Evolutionary conservation across 2,888 invertebrate species (phyloP).

Genomic region (Amblyjoppa proteus): DNA sequence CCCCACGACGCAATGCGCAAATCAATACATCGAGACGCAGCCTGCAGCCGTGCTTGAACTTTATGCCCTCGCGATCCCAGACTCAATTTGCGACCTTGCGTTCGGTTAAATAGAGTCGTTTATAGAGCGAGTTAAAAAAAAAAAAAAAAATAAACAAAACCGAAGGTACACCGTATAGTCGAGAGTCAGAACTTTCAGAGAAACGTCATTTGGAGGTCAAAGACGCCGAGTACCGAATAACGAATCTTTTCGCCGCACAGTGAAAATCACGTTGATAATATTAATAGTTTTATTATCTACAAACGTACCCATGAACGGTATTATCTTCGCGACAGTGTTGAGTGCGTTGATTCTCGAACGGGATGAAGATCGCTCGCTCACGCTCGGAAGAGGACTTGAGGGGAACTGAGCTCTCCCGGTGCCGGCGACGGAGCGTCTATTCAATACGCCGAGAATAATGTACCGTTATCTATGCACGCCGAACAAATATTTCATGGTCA

Average conservation of each 20-base stretch:
- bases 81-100: not conserved
- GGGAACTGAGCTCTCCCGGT: conserved; percentile 23
- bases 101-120: not conserved
- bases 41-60: conserved; percentile 25
- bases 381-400: conserved; percentile 47
- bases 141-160: not conserved
- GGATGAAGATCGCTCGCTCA: conserved; percentile 12
- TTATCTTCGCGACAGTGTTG: not conserved
- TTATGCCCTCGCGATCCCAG: not conserved
- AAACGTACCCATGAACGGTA: conserved; percentile 49
- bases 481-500: not conserved
- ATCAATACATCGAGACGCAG: conserved; percentile 43
- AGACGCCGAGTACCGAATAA: not conserved
- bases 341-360: not conserved
- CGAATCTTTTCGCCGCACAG: not conserved
- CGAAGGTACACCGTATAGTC: not conserved
- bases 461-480: conserved; percentile 53
- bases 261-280: not conserved
- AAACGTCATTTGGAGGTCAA: not conserved
- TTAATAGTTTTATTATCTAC: not conserved
- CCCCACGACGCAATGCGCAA: not conserved
- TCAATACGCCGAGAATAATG: conserved; percentile 11
- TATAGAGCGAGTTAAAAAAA: not conserved
- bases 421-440: not conserved
- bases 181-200: not conserved